Conservation (phyloP, 2,113 vertebrate species). For the Nipponia nippon region DNA sequence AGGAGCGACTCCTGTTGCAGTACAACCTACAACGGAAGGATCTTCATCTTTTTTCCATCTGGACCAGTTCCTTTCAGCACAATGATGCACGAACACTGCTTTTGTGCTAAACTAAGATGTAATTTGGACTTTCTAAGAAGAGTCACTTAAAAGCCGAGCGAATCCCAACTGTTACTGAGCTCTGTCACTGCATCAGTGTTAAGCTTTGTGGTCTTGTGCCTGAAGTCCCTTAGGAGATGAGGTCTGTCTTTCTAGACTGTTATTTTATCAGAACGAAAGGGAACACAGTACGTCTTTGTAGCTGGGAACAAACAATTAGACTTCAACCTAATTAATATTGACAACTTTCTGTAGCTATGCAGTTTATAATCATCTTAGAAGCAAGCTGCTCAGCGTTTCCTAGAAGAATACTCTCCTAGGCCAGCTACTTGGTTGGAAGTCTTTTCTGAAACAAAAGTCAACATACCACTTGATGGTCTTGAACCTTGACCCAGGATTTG, state of each 20-base stretch:
- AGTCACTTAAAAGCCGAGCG: neutral
- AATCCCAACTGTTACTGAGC: neutral
- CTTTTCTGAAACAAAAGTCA: neutral
- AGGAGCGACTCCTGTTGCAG: neutral
- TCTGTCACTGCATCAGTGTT: neutral
- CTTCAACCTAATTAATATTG: neutral
- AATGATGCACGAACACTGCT: neutral
- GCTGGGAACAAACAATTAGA: neutral
- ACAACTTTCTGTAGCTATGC: neutral
- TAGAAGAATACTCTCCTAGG: neutral
- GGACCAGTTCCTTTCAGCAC: neutral
- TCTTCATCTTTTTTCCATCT: neutral
- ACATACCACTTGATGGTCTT: neutral
- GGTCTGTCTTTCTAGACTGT: neutral
- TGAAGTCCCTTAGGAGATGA: neutral
- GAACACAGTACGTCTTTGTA: neutral
- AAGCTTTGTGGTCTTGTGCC: neutral
- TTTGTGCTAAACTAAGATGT: neutral
- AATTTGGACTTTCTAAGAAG: neutral
- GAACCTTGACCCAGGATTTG: neutral
- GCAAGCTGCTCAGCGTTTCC: neutral
- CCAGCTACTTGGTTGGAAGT: neutral
- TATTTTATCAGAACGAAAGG: neutral
- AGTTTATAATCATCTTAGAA: neutral
- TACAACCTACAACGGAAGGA: neutral